Evolutionary conservation across 2,888 invertebrate genomes (phyloP).

Genomic region (Plutella xylostella): DNA sequence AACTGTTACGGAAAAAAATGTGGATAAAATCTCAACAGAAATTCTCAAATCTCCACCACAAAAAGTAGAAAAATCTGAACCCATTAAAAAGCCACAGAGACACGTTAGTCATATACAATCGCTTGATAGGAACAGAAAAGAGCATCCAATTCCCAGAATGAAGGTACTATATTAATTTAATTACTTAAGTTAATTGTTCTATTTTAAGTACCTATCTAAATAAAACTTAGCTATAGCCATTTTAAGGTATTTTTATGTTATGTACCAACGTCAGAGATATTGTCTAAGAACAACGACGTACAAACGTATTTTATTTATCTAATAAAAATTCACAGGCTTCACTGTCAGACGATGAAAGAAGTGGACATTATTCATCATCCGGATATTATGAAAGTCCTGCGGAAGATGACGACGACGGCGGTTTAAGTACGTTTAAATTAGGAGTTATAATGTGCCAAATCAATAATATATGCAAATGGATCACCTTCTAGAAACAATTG

Average conservation of each 20-base stretch:
- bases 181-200: too few species aligned
- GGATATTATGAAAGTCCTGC: slow-evolving; percentile 81
- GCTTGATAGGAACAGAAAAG: slow-evolving; percentile 33
- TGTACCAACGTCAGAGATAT: too few species aligned
- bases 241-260: too few species aligned
- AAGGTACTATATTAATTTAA: slow-evolving; percentile 32
- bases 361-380: slow-evolving; percentile 78
- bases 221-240: neutral
- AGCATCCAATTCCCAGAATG: slow-evolving; percentile 53
- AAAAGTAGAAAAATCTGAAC: slow-evolving; percentile 22
- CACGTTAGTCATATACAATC: too few species aligned
- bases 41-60: slow-evolving; percentile 36
- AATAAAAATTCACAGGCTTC: slow-evolving; percentile 57
- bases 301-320: too few species aligned
- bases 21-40: slow-evolving; percentile 36
- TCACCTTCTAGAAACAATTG: too few species aligned
- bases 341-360: slow-evolving; percentile 76
- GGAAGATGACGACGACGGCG: slow-evolving; percentile 73
- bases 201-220: neutral
- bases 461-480: too few species aligned
- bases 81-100: slow-evolving; percentile 34
- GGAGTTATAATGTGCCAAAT: neutral
- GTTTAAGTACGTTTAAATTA: slow-evolving; percentile 46
- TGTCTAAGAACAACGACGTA: too few species aligned
- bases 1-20: slow-evolving; percentile 29